Evolutionary conservation across 2,113 vertebrate species (phyloP).

Genomic region (Sciurus niger): DNA sequence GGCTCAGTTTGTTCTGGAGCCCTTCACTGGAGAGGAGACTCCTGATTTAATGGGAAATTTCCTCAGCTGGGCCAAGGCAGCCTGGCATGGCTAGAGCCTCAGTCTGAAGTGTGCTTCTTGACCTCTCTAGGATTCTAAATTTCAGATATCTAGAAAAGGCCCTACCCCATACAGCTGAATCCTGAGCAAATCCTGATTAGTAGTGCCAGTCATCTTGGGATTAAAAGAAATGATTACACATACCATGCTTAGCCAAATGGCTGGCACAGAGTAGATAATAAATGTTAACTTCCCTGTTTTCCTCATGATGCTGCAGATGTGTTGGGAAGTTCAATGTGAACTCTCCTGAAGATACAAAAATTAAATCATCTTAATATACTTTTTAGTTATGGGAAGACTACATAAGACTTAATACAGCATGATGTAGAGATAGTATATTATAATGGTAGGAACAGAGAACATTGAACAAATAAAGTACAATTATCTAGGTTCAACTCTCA

Average conservation of each 20-base stretch:
- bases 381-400: neutral
- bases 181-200: neutral
- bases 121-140: neutral
- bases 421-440: neutral
- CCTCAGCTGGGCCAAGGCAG: neutral
- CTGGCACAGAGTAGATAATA: neutral
- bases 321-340: neutral
- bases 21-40: rapidly evolving
- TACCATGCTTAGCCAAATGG: neutral
- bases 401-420: neutral
- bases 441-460: neutral
- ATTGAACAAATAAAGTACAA: neutral
- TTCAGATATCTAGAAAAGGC: neutral
- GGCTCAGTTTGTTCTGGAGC: neutral
- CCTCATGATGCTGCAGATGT: neutral
- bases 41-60: neutral
- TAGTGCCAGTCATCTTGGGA: neutral
- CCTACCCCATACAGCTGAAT: neutral
- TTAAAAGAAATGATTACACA: neutral
- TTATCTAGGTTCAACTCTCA: neutral
- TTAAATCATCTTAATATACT: neutral
- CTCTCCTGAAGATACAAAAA: neutral
- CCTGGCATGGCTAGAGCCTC: neutral
- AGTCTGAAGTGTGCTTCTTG: neutral
- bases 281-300: neutral